Conservation (phyloP, 2,888 invertebrate genomes). For the Margaritifera margaritifera region DNA sequence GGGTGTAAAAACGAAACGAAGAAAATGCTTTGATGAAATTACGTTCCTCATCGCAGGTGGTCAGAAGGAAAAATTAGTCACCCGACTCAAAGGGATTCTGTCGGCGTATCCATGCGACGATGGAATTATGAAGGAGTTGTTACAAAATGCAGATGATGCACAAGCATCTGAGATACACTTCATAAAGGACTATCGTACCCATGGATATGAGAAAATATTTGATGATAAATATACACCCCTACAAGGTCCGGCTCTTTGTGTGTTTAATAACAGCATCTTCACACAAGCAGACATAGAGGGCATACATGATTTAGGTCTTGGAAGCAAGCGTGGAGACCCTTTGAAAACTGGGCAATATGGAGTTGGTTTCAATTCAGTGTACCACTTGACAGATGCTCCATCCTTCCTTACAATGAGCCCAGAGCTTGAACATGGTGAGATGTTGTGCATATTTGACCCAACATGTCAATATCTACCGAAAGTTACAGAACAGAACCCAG, state of each 20-base stretch:
- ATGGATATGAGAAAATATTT: constrained; percentile 27
- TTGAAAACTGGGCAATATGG: constrained; percentile 61
- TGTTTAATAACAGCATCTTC: constrained; percentile 54
- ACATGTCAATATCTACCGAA: constrained; percentile 54
- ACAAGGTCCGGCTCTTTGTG: constrained; percentile 59
- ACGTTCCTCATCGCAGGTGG: constrained; percentile 56
- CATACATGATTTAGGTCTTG: constrained; percentile 55
- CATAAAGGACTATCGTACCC: constrained; percentile 56
- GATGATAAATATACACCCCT: constrained; percentile 45
- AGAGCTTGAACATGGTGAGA: constrained; percentile 38
- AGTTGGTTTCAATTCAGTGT: constrained; percentile 63
- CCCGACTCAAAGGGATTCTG: constrained; percentile 59
- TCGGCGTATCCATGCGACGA: constrained; percentile 63
- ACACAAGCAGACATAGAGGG: constrained; percentile 51
- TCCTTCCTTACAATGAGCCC: constrained; percentile 49
- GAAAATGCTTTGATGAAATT: constrained; percentile 16
- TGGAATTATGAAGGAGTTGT: constrained; percentile 66
- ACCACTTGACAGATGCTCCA: constrained; percentile 60
- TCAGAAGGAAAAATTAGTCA: constrained; percentile 64
- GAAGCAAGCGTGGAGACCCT: constrained; percentile 54
- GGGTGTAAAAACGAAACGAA: constrained; percentile 40
- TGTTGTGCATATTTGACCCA: constrained; percentile 65
- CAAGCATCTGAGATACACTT: constrained; percentile 64
- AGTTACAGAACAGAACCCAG: constrained; percentile 25
- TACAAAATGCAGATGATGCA: constrained; percentile 69